Evolutionary conservation across 2,888 invertebrate species (phyloP), one percentile per base, ranked within the genome.

Genomic region (Steinernema hermaphroditum): DNA sequence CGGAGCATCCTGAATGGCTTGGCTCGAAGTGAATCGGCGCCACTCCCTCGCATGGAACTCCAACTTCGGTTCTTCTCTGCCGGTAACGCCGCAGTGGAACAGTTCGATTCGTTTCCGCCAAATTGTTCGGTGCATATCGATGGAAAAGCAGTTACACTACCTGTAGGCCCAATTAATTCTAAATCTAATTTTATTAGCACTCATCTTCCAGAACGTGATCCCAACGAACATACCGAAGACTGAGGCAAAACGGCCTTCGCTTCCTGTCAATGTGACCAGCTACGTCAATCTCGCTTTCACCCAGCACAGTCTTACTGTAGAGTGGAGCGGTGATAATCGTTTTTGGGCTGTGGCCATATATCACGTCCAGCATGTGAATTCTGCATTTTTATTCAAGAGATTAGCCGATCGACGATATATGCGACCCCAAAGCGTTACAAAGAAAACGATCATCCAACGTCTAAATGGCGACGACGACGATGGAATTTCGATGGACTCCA

Each of bases 161-260:
- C 86, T 4, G 37, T 37, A 37, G 12, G 37, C n/a, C n/a, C 37
- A 37, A 37, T 37, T 37, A 12, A 74, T 85, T 84, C 46, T 50
- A 72, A 41, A 19, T 14, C 9, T 69, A n/a, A n/a, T 24, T 16
- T 32, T 43, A 22, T 19, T n/a, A 9, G 24, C 27, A 68, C n/a
- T 43, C 57, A 43, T 54, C 72, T 87, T 89, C 43, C 88, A 94
- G 94, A 94, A 94, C 89, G 93, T 83, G 74, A 94, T 96, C 88
- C 96, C 96, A 71, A 95, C 96, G 74, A 96, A 96, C 89, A 94
- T 96, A 86, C 96, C 94, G 2, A 94, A 94, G 27, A 94, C 94
- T 12, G 96, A 96, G 87, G 94, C 96, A 70, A 96, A 96, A 88
- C 91, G 97, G 80, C 96, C 96, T 1, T 94, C 96, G 1, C 90